Evolutionary conservation across 2,888 invertebrate genomes (phyloP), one percentile per base, ranked within the genome.

Genomic region (Ganaspis brasiliensis): DNA sequence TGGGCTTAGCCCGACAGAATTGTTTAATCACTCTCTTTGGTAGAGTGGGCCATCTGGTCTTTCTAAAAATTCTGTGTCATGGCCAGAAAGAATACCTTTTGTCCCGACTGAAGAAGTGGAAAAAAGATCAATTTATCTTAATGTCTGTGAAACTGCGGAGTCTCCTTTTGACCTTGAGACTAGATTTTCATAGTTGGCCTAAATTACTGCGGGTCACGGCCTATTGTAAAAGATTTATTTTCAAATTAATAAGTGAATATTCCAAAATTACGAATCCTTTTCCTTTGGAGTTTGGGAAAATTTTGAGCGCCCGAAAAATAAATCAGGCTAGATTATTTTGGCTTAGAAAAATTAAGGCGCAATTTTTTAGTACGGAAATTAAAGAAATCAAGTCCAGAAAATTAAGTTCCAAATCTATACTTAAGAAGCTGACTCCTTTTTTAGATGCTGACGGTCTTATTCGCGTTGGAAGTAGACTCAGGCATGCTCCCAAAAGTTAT

Each of bases 1-100:
- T 2, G 31, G 31, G 26, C 3, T n/a, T n/a, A 8, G 10, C 5
- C 14, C 31, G 0, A 6, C n/a, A 16, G 35, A 35, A n/a, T 16
- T 59, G n/a, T 59, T 59, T 0, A 35, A 35, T 2, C 59, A 59
- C 9, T 35, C 59, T 10, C 10, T 59, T 10, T 59, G 59, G 59
- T 59, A 31, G 35, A n/a, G 31, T 8, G 59, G 35, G 0, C 35
- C 59, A 1, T 2, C 59, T 4, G 31, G 31, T 9, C 16, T 59
- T 35, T 1, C 5, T 14, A 12, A 26, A 1, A 10, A 26, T 3
- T 26, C 14, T 3, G 9, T 6, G 0, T 26, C 14, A n/a, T 8
- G 16, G 14, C 9, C 59, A 1, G 2, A 35, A 10, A 9, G n/a
- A 9, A 8, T 0, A 1, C 59, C 8, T 10, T 31, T 3, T 0